phyloP scores from a whole-genome alignment of 2,888 invertebrate genomes.

The Ganaspis brasiliensis region DNA sequence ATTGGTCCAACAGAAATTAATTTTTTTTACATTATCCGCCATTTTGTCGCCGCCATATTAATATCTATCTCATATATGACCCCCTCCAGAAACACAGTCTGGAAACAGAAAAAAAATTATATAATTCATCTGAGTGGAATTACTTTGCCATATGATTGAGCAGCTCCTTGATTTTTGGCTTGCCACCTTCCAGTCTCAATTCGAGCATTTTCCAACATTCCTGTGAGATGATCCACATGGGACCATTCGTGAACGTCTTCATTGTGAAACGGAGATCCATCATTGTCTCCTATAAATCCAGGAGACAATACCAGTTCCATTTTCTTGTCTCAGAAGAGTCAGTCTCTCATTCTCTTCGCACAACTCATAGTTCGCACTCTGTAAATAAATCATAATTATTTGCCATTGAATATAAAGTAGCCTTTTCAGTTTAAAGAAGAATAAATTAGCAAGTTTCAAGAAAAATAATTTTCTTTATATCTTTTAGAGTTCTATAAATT shows the following conservation, averaged over 20 bases:
- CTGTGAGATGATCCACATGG: slow-evolving; percentile 82
- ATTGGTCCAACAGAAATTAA: too few relatives aligned
- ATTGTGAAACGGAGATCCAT: slow-evolving; percentile 81
- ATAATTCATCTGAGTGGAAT: too few relatives aligned
- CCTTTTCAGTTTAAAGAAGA: neutral
- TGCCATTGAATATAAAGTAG: slow-evolving; percentile 7
- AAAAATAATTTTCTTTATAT: neutral
- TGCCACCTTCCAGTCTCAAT: slow-evolving; percentile 83
- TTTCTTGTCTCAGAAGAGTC: slow-evolving; percentile 34
- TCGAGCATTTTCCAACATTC: slow-evolving; percentile 82
- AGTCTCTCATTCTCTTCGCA: slow-evolving; percentile 21
- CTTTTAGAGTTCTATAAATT: too few relatives aligned
- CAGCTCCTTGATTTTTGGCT: slow-evolving; percentile 80
- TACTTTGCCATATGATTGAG: slow-evolving; percentile 83
- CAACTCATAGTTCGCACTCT: slow-evolving; percentile 30
- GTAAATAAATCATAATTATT: slow-evolving; percentile 34
- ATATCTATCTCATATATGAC: too few relatives aligned
- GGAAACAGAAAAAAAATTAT: too few relatives aligned
- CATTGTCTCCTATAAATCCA: slow-evolving; percentile 67
- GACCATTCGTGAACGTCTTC: slow-evolving; percentile 83
- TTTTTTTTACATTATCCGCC: too few relatives aligned
- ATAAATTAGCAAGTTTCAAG: neutral
- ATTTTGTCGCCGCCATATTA: too few relatives aligned
- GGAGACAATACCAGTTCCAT: slow-evolving; percentile 74
- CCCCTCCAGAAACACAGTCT: too few relatives aligned